Conservation (phyloP, 2,888 invertebrate genomes). For the Ennomos erosarius region DNA sequence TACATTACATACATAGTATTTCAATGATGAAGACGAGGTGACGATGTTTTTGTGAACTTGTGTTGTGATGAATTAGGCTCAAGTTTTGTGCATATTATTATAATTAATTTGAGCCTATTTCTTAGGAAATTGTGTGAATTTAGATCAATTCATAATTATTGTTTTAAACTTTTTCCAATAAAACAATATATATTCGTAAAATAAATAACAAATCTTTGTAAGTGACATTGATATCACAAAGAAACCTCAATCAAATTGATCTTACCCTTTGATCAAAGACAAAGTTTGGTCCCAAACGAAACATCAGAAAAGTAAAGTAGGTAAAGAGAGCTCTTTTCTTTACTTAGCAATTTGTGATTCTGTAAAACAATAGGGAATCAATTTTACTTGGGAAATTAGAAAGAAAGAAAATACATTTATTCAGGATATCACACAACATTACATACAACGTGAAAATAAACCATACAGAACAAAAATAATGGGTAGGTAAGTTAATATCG, state of each 20-base stretch:
- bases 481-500: too few relatives aligned
- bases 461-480: too few relatives aligned
- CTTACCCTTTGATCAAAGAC: conserved; percentile 40
- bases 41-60: too few relatives aligned
- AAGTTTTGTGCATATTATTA: too few relatives aligned
- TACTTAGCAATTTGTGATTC: conserved; percentile 11
- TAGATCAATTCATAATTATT: conserved; percentile 2
- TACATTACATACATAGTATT: too few relatives aligned
- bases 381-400: not conserved
- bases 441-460: too few relatives aligned
- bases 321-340: conserved; percentile 24
- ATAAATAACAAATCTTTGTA: conserved; percentile 14
- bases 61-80: too few relatives aligned
- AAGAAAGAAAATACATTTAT: too few relatives aligned
- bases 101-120: too few relatives aligned
- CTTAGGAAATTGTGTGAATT: not conserved
- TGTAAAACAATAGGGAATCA: conserved; percentile 10
- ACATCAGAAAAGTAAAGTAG: conserved; percentile 31
- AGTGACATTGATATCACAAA: conserved; percentile 37
- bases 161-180: not conserved
- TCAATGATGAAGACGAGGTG: too few relatives aligned
- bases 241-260: conserved; percentile 42
- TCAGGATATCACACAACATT: too few relatives aligned
- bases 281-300: conserved; percentile 34
- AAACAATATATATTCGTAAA: not conserved